phyloP scores from a whole-genome alignment of 2,797 vertebrate species.

The Eulemur mongoz region DNA sequence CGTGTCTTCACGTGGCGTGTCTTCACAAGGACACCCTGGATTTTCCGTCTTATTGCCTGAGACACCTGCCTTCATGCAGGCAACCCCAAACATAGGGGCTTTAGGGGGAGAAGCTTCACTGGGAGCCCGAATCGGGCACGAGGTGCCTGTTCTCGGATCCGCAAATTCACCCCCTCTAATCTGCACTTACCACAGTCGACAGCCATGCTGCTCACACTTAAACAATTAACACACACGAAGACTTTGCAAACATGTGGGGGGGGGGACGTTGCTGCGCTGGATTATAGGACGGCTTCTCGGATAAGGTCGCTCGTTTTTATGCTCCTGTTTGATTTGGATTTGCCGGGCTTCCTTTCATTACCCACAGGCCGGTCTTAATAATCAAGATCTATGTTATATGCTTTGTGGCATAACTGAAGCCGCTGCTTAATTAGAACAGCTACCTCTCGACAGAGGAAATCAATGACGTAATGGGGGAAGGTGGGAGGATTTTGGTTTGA shows the following conservation, averaged over 20 bases:
- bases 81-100: not conserved
- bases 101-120: slow-evolving; percentile 46
- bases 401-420: slow-evolving; percentile 83
- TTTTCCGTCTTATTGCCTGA: not conserved
- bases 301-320: slow-evolving; percentile 69
- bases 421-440: slow-evolving; percentile 82
- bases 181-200: slow-evolving; percentile 64
- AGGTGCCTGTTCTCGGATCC: slow-evolving; percentile 14
- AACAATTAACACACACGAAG: slow-evolving; percentile 68
- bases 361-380: slow-evolving; percentile 76
- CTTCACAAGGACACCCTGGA: fast-evolving
- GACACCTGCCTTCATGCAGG: not conserved
- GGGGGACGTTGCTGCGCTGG: slow-evolving; percentile 23
- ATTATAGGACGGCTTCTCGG: slow-evolving; percentile 45
- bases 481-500: slow-evolving; percentile 15
- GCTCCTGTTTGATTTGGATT: slow-evolving; percentile 79
- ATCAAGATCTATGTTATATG: slow-evolving; percentile 78
- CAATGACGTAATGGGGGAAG: slow-evolving; percentile 68
- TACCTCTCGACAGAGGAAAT: slow-evolving; percentile 80
- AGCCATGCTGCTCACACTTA: slow-evolving; percentile 63
- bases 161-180: slow-evolving; percentile 48
- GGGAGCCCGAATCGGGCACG: not conserved
- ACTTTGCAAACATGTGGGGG: slow-evolving; percentile 35
- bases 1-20: fast-evolving
- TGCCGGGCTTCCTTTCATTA: slow-evolving; percentile 65